Conservation (phyloP, 2,888 invertebrate genomes). For the Horisme vitalbata region DNA sequence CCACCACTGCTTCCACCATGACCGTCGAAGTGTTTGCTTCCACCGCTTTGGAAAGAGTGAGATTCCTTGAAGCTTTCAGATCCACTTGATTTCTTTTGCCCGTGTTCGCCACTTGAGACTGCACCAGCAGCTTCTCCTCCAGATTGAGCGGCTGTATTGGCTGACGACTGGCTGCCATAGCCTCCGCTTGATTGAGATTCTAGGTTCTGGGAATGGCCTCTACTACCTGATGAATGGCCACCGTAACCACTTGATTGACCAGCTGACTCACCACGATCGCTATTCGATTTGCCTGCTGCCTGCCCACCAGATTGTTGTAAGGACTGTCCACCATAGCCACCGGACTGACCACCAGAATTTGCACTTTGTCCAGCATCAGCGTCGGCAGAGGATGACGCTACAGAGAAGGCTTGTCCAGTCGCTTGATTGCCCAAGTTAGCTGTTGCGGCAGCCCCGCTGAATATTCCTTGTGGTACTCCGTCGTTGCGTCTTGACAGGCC, state of each 20-base stretch:
- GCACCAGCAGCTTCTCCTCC: conserved; percentile 4
- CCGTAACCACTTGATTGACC: conserved; percentile 4
- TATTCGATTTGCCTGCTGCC: conserved; percentile 4
- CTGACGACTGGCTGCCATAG: conserved; percentile 14
- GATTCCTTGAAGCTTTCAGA: conserved; percentile 32
- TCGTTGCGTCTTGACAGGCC: conserved; percentile 34
- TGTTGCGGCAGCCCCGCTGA: conserved; percentile 42
- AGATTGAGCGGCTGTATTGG: conserved; percentile 23
- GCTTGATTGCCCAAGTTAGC: conserved; percentile 28
- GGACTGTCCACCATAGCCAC: conserved; percentile 6
- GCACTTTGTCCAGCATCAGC: conserved; percentile 9
- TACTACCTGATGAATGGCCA: conserved; percentile 2
- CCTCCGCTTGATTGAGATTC: conserved; percentile 2
- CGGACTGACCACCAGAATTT: conserved; percentile 2
- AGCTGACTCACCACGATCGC: conserved; percentile 10
- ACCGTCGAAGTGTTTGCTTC: conserved; percentile 15
- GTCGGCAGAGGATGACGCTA: conserved; percentile 36
- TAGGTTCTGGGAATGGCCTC: conserved; percentile 1
- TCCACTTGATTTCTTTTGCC: conserved; percentile 19
- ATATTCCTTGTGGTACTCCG: conserved; percentile 36
- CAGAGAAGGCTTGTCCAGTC: conserved; percentile 38
- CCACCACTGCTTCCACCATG: conserved; percentile 1
- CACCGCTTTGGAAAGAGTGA: conserved; percentile 27
- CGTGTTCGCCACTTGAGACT: conserved; percentile 4
- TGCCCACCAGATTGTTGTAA: conserved; percentile 6